Base-by-base conservation (phyloP, 2,888 invertebrate genomes). In the Drosophila cognata region DNA sequence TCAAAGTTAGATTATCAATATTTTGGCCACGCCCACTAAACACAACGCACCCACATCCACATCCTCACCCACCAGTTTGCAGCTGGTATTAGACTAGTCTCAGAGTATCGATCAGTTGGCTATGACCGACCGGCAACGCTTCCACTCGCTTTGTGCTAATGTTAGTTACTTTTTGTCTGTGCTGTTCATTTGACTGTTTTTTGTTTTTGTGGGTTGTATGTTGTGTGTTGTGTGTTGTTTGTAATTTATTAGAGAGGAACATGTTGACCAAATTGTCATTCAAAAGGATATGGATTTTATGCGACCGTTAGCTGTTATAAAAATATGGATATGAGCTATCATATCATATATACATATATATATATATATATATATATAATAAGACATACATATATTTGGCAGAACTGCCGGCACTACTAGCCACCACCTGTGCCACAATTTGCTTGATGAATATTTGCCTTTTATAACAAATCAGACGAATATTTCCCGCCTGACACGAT, bases 241-340 rank as follows among this genome's bases (percentile, higher is more conserved):
- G 89, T 87, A 85, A 85, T 85, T 85, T 85, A 85, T 85, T 85
- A 85, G 85, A 87, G 87, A 82, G 85, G 80, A 89, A 85, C 86
- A 89, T 87, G 89, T 87, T 85, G 89, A 88, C 88, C 87, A 87
- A 89, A 87, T 87, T 87, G 87, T 89, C 90, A 89, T 87, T 87
- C 88, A 87, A 87, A 89, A 82, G 89, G 86, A 83, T 88, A 89
- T 55, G 64, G 78, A 82, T 71, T 76, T 78, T 48, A 43, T 50
- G 62, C 64, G 61, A 73, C 74, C 65, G 63, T 62, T 68, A 33
- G 60, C 66, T 74, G 75, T 79, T 76, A 79, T 68, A 80, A 82
- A 79, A 68, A 79, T 69, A 64, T 64, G 79, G 79, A 80, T 82
- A 80, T 73, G 63, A 80, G 21, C 76, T 80, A 82, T 79, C 82